These are phyloP conservation scores for Synergus itoensis DNA, from an alignment of 2,888 invertebrate species.

Conservation along the genomic window DNA sequence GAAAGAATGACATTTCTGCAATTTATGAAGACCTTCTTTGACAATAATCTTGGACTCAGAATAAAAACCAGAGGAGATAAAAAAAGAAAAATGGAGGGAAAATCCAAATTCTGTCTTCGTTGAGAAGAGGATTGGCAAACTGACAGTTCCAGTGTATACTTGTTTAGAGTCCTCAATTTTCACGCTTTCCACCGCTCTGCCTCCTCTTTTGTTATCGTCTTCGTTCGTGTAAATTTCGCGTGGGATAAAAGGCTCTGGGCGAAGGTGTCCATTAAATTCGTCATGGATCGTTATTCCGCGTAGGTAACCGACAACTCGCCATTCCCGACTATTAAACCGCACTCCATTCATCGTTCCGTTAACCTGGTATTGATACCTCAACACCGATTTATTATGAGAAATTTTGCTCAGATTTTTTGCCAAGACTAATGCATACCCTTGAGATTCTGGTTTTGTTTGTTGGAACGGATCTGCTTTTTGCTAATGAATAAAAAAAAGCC, in stretches of 20 bases:
- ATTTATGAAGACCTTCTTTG: slow-evolving; percentile 20
- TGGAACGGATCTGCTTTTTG: neutral
- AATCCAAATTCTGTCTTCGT: neutral
- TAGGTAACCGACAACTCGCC: slow-evolving; percentile 45
- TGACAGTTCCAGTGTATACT: slow-evolving; percentile 56
- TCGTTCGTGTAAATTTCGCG: slow-evolving; percentile 40
- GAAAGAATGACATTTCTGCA: neutral
- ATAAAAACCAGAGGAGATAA: neutral
- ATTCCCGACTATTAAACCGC: slow-evolving; percentile 51
- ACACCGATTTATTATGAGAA: slow-evolving; percentile 51
- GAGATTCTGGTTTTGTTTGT: neutral
- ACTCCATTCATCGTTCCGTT: slow-evolving; percentile 45
- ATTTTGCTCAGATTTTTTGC: slow-evolving; percentile 32
- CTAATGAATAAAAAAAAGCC: neutral
- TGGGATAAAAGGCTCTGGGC: slow-evolving; percentile 41
- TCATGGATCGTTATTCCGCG: slow-evolving; percentile 41
- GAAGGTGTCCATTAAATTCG: slow-evolving; percentile 38
- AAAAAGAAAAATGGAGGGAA: neutral
- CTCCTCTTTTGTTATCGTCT: slow-evolving; percentile 41
- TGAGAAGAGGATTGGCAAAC: slow-evolving; percentile 47
- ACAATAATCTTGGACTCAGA: slow-evolving; percentile 12
- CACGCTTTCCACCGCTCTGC: slow-evolving; percentile 59
- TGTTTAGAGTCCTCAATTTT: slow-evolving; percentile 60
- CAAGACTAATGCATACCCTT: slow-evolving; percentile 5
- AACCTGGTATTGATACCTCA: slow-evolving; percentile 53